Evolutionary conservation across 2,888 invertebrate genomes (phyloP), one percentile per base, ranked within the genome.

Genomic region (Lumbricus terrestris): DNA sequence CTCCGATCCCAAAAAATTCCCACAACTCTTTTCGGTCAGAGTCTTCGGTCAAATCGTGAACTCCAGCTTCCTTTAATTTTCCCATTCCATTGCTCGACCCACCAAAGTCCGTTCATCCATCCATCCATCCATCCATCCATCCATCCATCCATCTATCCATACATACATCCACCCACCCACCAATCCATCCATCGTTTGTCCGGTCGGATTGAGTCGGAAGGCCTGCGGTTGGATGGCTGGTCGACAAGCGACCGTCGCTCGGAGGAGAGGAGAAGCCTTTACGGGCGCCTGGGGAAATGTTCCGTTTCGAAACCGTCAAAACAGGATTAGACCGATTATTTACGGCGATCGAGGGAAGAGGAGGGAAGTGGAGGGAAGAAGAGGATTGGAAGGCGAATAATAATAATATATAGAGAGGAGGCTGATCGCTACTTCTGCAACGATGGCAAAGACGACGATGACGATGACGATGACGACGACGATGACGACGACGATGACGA

Each of bases 251-350:
- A 69, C n/a, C 69, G n/a, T n/a, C n/a, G 69, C 29, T 29, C 69
- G 29, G n/a, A 69, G 69, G 16, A n/a, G 47, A 47, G 69, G 69
- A 69, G 69, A 15, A 85, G 85, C 85, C 85, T 85, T 85, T 34
- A 85, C 37, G 85, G 37, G 35, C 85, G 85, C 37, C 85, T 34
- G 6, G 85, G 85, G 85, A 85, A 85, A 85, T 37, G 85, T 85
- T 85, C 85, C 35, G 35, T 15, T 85, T 85, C 35, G 35, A n/a
- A 85, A 85, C 34, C 85, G 85, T 85, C 85, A 85, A 85, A 85
- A 85, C 37, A 85, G 85, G 85, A 85, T 85, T 35, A 85, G 35
- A 35, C 20, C 35, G 37, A 35, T 85, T 85, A 85, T 85, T 85
- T 85, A 37, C 85, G 33, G 69, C 33, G 88, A 18, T 23, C 38